Conservation (phyloP, 2,797 vertebrate species). For the Oceanodroma leucorhoa region DNA sequence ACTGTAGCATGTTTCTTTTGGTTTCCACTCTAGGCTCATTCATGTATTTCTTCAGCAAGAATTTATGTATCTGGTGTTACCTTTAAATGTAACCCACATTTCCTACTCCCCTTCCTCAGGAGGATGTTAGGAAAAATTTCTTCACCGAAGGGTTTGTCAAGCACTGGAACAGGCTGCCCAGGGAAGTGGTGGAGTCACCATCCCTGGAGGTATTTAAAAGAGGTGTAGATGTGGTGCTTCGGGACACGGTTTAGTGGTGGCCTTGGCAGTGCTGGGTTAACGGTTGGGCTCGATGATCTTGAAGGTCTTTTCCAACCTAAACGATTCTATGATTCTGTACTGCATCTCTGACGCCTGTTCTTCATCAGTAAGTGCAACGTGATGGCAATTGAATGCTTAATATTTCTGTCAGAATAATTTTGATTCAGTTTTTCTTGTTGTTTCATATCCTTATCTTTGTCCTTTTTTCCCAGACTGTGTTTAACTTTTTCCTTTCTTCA, state of each 20-base stretch:
- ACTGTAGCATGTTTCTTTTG: not conserved
- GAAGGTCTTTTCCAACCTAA: not conserved
- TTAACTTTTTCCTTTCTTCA: not conserved
- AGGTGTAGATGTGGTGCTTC: rapidly evolving
- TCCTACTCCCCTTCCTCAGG: not conserved
- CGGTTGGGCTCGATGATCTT: rapidly evolving
- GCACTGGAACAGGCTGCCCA: not conserved
- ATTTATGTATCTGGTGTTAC: rapidly evolving
- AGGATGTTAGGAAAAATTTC: not conserved
- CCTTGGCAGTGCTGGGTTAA: not conserved
- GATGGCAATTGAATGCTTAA: not conserved
- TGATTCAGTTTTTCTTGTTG: not conserved
- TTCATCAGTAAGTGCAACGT: not conserved
- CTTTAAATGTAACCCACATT: not conserved
- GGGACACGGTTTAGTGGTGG: not conserved
- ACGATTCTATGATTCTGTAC: not conserved
- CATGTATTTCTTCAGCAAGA: not conserved
- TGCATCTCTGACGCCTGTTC: not conserved
- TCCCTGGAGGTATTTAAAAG: not conserved
- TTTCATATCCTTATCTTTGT: not conserved
- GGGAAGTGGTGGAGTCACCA: rapidly evolving
- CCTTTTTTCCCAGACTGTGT: not conserved
- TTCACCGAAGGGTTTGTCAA: not conserved
- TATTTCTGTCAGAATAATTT: not conserved
- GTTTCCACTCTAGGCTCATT: rapidly evolving